These are phyloP conservation scores for Aleiodes sp. DNA, from an alignment of 1,140 invertebrate species.

Conservation along the genomic window DNA sequence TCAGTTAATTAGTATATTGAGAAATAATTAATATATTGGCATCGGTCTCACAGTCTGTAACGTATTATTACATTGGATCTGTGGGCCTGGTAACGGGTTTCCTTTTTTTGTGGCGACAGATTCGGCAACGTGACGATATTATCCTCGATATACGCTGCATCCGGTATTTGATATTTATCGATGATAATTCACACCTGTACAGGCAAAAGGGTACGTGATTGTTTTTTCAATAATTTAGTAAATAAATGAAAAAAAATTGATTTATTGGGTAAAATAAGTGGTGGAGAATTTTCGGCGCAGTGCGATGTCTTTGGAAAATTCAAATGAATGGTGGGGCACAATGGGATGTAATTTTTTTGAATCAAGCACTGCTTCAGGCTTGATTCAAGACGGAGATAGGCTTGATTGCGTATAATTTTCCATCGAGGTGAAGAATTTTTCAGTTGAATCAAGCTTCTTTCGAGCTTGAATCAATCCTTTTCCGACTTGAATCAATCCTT, in stretches of 20 bases:
- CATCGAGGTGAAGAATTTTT: no score
- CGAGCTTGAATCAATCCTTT: no score
- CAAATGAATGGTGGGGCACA: no score
- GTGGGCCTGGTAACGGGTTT: not conserved
- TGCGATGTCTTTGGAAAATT: no score
- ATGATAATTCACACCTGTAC: conserved; percentile 43
- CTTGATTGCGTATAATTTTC: no score
- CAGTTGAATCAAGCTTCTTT: no score
- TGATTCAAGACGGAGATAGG: no score
- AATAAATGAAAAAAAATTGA: not conserved
- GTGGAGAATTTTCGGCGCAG: no score
- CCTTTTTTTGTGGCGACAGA: conserved; percentile 47
- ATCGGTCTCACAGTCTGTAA: conserved; percentile 41
- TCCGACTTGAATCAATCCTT: no score
- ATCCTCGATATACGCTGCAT: not conserved
- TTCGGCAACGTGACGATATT: conserved; percentile 38
- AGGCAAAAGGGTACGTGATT: not conserved
- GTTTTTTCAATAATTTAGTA: not conserved
- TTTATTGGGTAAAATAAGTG: no score
- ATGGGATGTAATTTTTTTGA: no score
- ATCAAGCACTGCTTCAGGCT: no score
- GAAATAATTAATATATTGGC: conserved; percentile 62
- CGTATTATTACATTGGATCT: conserved; percentile 51
- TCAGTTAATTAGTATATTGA: conserved; percentile 61
- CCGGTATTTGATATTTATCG: conserved; percentile 49